These are phyloP conservation scores for Polydrusus cervinus DNA, from an alignment of 2,888 invertebrate genomes.

Conservation along the genomic window DNA sequence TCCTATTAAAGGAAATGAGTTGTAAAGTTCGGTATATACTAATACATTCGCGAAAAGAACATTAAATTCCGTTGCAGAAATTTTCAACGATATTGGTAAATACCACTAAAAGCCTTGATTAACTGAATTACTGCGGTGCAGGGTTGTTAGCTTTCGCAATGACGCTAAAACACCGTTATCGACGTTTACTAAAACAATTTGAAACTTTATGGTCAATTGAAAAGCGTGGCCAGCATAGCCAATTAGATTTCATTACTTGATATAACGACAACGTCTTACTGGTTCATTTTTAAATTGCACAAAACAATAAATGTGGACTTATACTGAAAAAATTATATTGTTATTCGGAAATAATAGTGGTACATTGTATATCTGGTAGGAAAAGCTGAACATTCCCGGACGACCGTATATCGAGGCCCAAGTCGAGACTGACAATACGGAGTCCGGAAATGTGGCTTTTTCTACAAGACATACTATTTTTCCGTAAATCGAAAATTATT, in stretches of 20 bases:
- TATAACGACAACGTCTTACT: neutral
- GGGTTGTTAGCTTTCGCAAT: neutral
- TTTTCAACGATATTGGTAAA: slow-evolving; percentile 1
- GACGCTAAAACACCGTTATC: slow-evolving; percentile 11
- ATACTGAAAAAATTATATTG: no score
- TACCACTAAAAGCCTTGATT: slow-evolving; percentile 4
- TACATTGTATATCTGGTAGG: no score
- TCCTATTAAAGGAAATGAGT: neutral
- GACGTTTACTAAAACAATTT: slow-evolving; percentile 13
- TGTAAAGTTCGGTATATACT: neutral
- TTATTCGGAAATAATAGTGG: no score
- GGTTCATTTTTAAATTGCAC: neutral
- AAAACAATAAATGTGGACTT: neutral
- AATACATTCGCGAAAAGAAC: neutral
- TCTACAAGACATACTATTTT: no score
- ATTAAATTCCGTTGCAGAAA: neutral
- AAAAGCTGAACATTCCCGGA: no score
- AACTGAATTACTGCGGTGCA: neutral
- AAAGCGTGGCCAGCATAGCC: slow-evolving; percentile 23
- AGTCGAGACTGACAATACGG: no score
- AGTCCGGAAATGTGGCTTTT: no score
- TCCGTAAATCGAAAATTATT: no score
- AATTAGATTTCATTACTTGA: neutral
- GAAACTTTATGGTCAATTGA: slow-evolving; percentile 7
- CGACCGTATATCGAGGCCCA: no score